A percentile compares a stretch with the other conserved stretches of the same genome.
Evolutionary conservation across 2,797 vertebrate species (phyloP).

Genomic region (Podarcis lilfordi): DNA sequence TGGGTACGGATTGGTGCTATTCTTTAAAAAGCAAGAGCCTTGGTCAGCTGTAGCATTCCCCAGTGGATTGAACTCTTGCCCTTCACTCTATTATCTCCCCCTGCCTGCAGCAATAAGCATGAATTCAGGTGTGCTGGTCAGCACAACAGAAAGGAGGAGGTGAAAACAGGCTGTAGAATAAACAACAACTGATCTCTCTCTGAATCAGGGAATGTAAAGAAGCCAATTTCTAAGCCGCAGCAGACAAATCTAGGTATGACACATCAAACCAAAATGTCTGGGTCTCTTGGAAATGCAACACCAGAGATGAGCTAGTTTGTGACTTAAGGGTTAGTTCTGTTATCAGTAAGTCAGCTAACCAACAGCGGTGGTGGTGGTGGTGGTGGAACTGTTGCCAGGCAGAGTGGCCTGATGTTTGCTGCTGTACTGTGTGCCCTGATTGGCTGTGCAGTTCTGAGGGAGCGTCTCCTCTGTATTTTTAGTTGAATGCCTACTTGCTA

Average conservation of each 20-base stretch:
- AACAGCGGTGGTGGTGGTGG: too few species aligned
- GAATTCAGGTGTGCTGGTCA: neutral
- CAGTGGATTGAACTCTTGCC: neutral
- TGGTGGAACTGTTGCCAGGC: too few species aligned
- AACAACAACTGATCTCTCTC: neutral
- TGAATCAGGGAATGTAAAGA: neutral
- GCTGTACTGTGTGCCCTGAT: too few species aligned
- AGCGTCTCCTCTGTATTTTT: too few species aligned
- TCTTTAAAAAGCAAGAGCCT: neutral
- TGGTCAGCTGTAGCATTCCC: neutral
- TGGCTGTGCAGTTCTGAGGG: too few species aligned
- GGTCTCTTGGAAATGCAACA: too few species aligned
- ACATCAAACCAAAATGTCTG: neutral
- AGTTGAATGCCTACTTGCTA: too few species aligned
- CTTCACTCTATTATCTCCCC: neutral
- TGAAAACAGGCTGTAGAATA: neutral
- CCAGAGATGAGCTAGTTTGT: too few species aligned
- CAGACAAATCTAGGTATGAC: neutral
- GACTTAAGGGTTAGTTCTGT: too few species aligned
- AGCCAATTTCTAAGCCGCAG: neutral
- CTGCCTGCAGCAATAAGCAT: neutral
- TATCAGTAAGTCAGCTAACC: too few species aligned
- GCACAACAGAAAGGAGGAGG: neutral
- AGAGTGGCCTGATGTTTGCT: too few species aligned
- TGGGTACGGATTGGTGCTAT: neutral